Percentiles rank a stretch among this genome's conserved stretches.
These are phyloP conservation scores for Marisa cornuarietis DNA, from an alignment of 1,140 invertebrate genomes.

Conservation along the genomic window DNA sequence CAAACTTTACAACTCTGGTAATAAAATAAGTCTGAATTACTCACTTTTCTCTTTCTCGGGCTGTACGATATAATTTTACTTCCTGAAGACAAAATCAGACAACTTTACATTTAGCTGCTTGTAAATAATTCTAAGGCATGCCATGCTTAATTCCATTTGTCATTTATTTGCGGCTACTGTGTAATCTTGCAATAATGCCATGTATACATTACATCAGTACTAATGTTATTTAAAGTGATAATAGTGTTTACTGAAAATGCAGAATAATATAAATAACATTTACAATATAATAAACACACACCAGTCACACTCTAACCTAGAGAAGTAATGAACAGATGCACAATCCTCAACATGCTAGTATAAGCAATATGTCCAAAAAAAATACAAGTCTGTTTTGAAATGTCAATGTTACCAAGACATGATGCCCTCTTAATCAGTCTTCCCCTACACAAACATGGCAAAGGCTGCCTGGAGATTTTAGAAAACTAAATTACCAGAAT, in stretches of 20 bases:
- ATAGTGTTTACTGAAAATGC: too few relatives aligned
- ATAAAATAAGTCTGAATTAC: slow-evolving; percentile 34
- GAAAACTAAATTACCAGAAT: not conserved
- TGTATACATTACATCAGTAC: too few relatives aligned
- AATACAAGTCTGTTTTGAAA: not conserved
- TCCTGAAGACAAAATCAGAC: slow-evolving; percentile 65
- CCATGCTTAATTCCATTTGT: not conserved
- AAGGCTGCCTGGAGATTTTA: not conserved
- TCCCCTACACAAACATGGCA: not conserved
- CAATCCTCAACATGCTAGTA: not conserved
- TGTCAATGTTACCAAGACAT: too few relatives aligned
- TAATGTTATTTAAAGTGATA: too few relatives aligned
- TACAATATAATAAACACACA: too few relatives aligned
- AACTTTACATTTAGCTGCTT: not conserved
- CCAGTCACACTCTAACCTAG: not conserved
- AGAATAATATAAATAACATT: too few relatives aligned
- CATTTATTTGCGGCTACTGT: too few relatives aligned
- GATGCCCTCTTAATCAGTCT: too few relatives aligned
- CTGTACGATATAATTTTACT: slow-evolving; percentile 92
- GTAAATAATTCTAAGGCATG: not conserved
- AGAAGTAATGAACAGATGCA: too few relatives aligned
- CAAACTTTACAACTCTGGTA: not conserved
- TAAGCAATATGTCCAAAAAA: too few relatives aligned
- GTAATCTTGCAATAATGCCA: too few relatives aligned
- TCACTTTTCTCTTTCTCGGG: slow-evolving; percentile 93